Conservation (phyloP, 2,888 invertebrate species). For the Archips crataeganus region DNA sequence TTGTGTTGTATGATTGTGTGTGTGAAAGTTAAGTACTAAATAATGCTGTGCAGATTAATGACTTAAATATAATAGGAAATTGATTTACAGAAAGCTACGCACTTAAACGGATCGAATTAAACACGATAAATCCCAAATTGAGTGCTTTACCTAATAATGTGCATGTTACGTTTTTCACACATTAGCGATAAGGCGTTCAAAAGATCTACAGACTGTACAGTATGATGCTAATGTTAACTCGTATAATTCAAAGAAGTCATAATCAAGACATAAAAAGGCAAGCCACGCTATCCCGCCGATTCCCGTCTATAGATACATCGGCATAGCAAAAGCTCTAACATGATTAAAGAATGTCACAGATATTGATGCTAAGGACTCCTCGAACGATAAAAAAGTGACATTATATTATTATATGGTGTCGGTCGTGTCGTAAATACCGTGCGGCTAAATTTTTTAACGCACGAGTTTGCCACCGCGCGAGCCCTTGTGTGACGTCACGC, state of each 20-base stretch:
- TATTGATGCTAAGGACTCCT: too few species aligned
- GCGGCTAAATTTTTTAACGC: not conserved
- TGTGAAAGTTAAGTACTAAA: too few species aligned
- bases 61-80: not conserved
- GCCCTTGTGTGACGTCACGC: constrained; percentile 66
- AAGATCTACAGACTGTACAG: not conserved
- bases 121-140: not conserved
- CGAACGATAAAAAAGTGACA: not conserved
- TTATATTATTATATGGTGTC: not conserved
- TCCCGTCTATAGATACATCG: too few species aligned
- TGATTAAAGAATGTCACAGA: too few species aligned
- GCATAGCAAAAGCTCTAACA: too few species aligned
- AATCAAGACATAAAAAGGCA: too few species aligned
- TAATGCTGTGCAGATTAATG: too few species aligned
- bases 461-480: constrained; percentile 17
- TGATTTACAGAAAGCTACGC: not conserved
- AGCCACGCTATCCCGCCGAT: too few species aligned
- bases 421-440: not conserved
- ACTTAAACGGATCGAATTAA: not conserved
- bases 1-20: too few species aligned
- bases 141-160: not conserved
- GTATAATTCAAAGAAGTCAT: not conserved
- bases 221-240: not conserved
- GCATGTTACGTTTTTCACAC: not conserved
- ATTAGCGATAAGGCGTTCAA: not conserved